Conservation (phyloP, 2,888 invertebrate genomes). For the Acholoe squamosa region DNA sequence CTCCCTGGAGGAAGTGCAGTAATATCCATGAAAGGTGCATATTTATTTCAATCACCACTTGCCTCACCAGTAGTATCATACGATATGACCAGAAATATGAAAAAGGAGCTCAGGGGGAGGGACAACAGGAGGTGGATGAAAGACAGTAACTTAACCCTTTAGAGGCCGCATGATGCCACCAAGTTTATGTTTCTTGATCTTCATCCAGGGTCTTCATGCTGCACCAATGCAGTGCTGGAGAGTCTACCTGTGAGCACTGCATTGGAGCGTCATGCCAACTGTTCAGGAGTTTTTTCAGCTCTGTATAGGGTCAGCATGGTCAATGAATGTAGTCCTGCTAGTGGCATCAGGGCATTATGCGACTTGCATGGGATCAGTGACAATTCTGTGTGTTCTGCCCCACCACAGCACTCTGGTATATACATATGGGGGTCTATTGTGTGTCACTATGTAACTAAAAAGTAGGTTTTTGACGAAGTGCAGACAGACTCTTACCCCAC, state of each 20-base stretch:
- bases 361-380: too few relatives aligned
- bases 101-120: neutral
- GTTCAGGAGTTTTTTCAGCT: too few relatives aligned
- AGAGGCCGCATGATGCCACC: too few relatives aligned
- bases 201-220: too few relatives aligned
- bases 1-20: neutral
- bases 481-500: neutral
- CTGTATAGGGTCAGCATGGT: too few relatives aligned
- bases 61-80: neutral
- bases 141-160: neutral
- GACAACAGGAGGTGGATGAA: neutral
- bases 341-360: too few relatives aligned
- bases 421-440: neutral
- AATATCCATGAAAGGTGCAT: neutral
- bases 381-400: neutral
- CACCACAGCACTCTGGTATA: neutral
- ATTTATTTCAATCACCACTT: slow-evolving; percentile 19
- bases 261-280: too few relatives aligned
- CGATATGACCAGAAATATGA: neutral
- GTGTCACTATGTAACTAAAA: slow-evolving; percentile 11
- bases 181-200: too few relatives aligned
- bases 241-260: too few relatives aligned
- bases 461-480: slow-evolving; percentile 35
- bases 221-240: too few relatives aligned
- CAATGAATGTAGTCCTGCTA: too few relatives aligned